Percentiles rank a stretch among this genome's conserved stretches.
Evolutionary conservation across 2,113 vertebrate species (phyloP).

Genomic region (Tapirus terrestris): DNA sequence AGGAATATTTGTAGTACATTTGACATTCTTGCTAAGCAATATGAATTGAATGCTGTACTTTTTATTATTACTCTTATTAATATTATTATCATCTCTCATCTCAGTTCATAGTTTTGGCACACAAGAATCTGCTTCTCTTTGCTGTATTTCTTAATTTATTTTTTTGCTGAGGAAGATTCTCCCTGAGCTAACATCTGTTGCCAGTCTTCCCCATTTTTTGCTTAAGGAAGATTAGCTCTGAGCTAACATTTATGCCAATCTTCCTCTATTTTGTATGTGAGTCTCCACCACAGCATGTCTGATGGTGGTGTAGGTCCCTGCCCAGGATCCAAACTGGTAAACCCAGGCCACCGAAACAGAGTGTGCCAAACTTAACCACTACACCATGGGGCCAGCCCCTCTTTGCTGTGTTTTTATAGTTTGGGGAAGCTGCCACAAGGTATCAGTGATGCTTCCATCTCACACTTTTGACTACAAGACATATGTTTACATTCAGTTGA

Average conservation of each 20-base stretch:
- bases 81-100: neutral
- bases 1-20: neutral
- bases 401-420: neutral
- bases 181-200: too few species aligned
- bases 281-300: too few species aligned
- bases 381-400: neutral
- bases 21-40: neutral
- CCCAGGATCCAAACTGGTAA: too few species aligned
- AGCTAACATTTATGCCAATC: too few species aligned
- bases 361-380: too few species aligned
- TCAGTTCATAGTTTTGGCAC: neutral
- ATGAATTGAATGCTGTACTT: neutral
- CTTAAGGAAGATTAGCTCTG: too few species aligned
- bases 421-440: neutral
- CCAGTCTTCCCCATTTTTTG: too few species aligned
- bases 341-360: too few species aligned
- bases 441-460: neutral
- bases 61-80: neutral
- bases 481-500: neutral
- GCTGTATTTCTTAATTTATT: too few species aligned
- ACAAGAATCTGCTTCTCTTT: neutral
- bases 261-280: too few species aligned
- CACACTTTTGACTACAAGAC: neutral
- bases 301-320: too few species aligned
- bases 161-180: too few species aligned